Percentiles rank a stretch among this genome's conserved stretches.
Conservation (phyloP, 64 coral and sea anemone species). For the Exaiptasia diaphana region DNA sequence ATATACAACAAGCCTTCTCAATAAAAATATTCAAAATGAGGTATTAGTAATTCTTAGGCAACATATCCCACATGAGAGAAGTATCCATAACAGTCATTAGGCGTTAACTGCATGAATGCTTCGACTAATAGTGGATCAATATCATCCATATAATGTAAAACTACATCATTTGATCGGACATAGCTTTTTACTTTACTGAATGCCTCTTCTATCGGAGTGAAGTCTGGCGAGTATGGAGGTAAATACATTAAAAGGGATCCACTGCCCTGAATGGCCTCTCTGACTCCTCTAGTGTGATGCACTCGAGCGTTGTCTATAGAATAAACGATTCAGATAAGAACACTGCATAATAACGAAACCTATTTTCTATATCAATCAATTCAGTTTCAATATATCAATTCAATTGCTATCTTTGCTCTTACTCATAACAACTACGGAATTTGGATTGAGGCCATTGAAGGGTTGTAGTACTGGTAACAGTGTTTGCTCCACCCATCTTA, state of each 20-base stretch:
- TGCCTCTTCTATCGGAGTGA: neutral
- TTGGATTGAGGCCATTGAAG: conserved; percentile 33
- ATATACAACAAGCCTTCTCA: too few species aligned
- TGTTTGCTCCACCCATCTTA: neutral
- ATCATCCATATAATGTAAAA: neutral
- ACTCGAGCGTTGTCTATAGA: neutral
- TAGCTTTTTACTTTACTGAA: neutral
- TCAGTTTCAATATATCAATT: too few species aligned
- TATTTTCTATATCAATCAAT: too few species aligned
- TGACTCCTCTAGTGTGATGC: neutral
- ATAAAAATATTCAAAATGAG: too few species aligned
- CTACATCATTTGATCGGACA: neutral
- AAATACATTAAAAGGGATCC: neutral
- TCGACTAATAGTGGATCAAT: neutral
- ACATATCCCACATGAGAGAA: too few species aligned
- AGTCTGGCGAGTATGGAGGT: neutral
- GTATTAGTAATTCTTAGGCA: too few species aligned
- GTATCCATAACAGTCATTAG: neutral
- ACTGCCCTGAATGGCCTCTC: neutral
- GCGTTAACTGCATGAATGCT: neutral
- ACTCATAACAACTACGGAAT: conserved; percentile 38
- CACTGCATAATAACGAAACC: too few species aligned
- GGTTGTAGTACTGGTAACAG: conserved; percentile 6
- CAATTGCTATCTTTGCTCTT: too few species aligned
- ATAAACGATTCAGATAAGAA: neutral